A percentile compares a stretch with the other conserved stretches of the same genome.
phyloP scores from a whole-genome alignment of 2,113 vertebrate genomes.

The Hypanus sabinus region DNA sequence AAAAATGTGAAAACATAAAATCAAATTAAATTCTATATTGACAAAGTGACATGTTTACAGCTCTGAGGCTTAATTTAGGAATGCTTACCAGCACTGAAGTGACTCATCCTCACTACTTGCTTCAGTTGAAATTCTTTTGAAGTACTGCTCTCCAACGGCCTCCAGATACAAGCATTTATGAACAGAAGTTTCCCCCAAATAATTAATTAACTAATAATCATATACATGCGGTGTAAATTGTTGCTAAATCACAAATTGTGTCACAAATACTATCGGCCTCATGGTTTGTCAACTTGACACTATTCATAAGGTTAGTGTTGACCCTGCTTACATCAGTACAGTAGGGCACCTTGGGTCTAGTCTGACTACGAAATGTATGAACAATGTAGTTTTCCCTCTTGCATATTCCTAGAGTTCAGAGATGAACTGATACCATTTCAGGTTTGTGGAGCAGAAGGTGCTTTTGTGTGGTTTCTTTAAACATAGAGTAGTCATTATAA shows the following conservation, averaged over 20 bases:
- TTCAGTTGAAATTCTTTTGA: neutral
- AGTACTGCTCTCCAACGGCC: neutral
- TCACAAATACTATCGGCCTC: neutral
- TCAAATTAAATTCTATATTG: slow-evolving; percentile 35
- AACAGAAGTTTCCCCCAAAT: neutral
- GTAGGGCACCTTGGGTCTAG: neutral
- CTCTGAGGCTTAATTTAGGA: slow-evolving; percentile 26
- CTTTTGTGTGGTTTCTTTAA: too few species aligned
- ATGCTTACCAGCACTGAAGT: slow-evolving; percentile 9
- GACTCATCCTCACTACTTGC: slow-evolving; percentile 26
- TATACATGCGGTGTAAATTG: neutral
- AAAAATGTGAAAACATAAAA: slow-evolving; percentile 26
- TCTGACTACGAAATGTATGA: neutral
- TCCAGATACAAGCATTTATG: neutral
- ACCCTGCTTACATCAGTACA: neutral
- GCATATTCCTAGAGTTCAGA: too few species aligned
- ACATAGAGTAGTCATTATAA: too few species aligned
- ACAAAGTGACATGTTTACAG: slow-evolving; percentile 36
- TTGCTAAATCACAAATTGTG: neutral
- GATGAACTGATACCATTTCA: too few species aligned
- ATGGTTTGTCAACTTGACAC: neutral
- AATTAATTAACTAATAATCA: slow-evolving; percentile 10
- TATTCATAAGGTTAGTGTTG: neutral
- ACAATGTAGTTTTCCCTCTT: too few species aligned
- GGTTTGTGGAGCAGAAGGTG: too few species aligned